Evolutionary conservation across 2,113 vertebrate species (phyloP).

Genomic region (Edolisoma coerulescens): DNA sequence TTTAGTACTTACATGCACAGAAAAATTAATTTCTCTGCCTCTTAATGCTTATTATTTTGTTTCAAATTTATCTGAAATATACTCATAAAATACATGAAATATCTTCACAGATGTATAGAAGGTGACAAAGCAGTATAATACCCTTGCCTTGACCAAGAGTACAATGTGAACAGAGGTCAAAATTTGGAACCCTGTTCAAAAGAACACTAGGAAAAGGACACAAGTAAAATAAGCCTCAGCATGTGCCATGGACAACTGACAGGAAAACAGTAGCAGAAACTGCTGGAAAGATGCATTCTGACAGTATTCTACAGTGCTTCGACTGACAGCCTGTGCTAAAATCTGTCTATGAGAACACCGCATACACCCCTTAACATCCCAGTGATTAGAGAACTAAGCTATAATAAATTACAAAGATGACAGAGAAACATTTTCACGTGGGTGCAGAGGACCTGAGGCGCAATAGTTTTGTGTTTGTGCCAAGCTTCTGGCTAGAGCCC

Average conservation of each 20-base stretch:
- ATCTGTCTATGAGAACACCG: not conserved
- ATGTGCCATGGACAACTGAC: not conserved
- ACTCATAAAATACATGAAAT: not conserved
- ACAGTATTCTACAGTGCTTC: not conserved
- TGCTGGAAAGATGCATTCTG: not conserved
- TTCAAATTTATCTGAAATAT: not conserved
- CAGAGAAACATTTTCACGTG: fast-evolving
- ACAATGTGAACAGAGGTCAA: fast-evolving
- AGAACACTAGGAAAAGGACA: not conserved
- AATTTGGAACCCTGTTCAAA: not conserved
- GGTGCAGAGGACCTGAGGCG: not conserved
- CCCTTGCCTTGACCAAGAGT: not conserved
- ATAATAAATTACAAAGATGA: not conserved
- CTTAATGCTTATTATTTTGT: not conserved
- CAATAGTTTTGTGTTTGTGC: not conserved
- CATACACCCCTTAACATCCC: fast-evolving
- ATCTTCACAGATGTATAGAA: not conserved
- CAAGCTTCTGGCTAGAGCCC: not conserved
- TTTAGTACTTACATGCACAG: not conserved
- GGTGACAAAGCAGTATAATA: not conserved
- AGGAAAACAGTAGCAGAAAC: not conserved
- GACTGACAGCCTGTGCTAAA: not conserved
- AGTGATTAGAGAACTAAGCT: not conserved
- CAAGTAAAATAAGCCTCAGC: not conserved
- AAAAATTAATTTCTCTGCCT: not conserved